These are phyloP conservation scores for Eurystomus glaucurus DNA, from an alignment of 2,797 vertebrate species.

Conservation along the genomic window DNA sequence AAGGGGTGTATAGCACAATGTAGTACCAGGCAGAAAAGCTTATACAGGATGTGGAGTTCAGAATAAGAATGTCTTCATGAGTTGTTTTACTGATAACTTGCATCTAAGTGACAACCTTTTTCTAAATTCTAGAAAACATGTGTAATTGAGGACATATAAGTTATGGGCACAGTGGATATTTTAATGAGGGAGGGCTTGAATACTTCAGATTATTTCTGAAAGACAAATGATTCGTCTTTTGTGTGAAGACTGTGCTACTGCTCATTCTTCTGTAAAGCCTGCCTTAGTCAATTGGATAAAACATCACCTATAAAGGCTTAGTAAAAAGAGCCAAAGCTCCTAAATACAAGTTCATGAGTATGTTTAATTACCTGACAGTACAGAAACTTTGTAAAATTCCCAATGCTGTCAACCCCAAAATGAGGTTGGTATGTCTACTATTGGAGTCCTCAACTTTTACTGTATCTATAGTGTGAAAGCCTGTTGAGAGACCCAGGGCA, in stretches of 20 bases:
- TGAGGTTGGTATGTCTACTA: background rate
- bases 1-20: fast-evolving
- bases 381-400: background rate
- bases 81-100: background rate
- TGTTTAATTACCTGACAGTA: background rate
- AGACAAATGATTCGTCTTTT: background rate
- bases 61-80: background rate
- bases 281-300: background rate
- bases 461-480: background rate
- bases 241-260: background rate
- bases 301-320: background rate
- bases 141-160: background rate
- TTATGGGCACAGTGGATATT: background rate
- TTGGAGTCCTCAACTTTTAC: background rate
- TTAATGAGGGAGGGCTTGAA: background rate
- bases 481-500: background rate
- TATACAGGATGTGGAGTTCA: background rate
- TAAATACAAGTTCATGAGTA: background rate
- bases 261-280: background rate
- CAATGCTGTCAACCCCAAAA: background rate
- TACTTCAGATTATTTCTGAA: background rate
- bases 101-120: background rate
- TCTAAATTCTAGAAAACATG: background rate
- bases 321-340: background rate
- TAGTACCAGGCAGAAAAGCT: background rate